These are phyloP conservation scores for Clivina fossor DNA, from an alignment of 2,888 invertebrate species.

Conservation along the genomic window DNA sequence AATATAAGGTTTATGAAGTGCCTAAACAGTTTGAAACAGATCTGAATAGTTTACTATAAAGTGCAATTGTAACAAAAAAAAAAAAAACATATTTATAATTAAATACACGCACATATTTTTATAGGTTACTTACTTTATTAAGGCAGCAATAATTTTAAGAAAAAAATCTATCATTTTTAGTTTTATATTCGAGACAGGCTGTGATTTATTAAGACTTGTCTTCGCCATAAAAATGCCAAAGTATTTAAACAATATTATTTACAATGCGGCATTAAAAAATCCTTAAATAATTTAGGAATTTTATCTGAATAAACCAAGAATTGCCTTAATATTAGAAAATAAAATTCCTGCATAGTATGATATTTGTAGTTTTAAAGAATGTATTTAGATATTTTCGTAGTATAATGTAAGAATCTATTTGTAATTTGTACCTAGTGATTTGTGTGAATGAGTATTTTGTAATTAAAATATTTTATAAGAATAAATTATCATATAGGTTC, in stretches of 20 bases:
- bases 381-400: conserved; percentile 5
- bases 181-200: conserved; percentile 26
- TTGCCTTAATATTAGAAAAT: conserved; percentile 23
- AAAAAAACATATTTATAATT: no score
- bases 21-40: conserved; percentile 22
- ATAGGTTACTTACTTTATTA: no score
- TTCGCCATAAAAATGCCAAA: conserved; percentile 27
- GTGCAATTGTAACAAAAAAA: no score
- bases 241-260: conserved; percentile 21
- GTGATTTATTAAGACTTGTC: conserved; percentile 23
- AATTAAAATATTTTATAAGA: no score
- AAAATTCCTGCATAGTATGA: no score
- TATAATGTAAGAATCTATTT: no score
- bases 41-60: conserved; percentile 15
- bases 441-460: no score
- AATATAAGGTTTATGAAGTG: conserved; percentile 13
- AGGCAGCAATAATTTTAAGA: conserved; percentile 17
- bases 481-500: no score
- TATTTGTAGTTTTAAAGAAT: background rate
- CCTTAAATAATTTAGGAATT: conserved; percentile 16
- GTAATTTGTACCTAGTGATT: no score
- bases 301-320: conserved; percentile 4
- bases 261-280: conserved; percentile 23
- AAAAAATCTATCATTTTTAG: background rate
- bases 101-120: no score